Evolutionary conservation across 2,888 invertebrate species (phyloP).

Genomic region (Elegia similella): DNA sequence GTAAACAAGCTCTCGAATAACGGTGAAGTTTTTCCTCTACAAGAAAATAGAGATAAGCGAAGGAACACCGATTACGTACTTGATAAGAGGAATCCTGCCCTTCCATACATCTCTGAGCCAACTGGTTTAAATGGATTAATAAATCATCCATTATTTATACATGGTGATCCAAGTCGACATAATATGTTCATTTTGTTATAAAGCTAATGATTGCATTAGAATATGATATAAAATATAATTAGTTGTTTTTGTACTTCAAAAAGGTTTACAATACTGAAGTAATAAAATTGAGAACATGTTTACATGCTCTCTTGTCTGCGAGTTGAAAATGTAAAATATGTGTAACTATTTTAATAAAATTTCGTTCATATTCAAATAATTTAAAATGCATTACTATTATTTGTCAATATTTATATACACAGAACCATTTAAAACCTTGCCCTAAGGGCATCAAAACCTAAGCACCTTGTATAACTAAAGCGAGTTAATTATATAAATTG

Average conservation of each 20-base stretch:
- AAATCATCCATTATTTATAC: neutral
- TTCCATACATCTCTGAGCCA: neutral
- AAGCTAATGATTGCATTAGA: too few species aligned
- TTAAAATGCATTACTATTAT: neutral
- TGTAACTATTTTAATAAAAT: too few species aligned
- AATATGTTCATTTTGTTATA: too few species aligned
- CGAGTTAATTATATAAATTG: slow-evolving; percentile 45
- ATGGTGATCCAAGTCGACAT: too few species aligned
- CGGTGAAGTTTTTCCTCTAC: slow-evolving; percentile 6
- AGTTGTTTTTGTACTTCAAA: too few species aligned
- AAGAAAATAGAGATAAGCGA: neutral
- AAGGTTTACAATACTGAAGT: too few species aligned
- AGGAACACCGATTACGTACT: slow-evolving; percentile 14
- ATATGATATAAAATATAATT: too few species aligned
- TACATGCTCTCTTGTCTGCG: too few species aligned
- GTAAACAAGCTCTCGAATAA: slow-evolving; percentile 10
- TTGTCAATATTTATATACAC: neutral
- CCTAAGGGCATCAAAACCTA: neutral
- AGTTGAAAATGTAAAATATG: too few species aligned
- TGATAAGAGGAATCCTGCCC: slow-evolving; percentile 12
- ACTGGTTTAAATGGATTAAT: slow-evolving; percentile 7
- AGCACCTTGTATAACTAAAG: slow-evolving; percentile 24
- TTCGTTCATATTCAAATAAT: too few species aligned
- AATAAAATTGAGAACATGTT: too few species aligned
- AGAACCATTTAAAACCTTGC: neutral